phyloP scores from a whole-genome alignment of 1,140 invertebrate species.

The Solenopsis invicta region DNA sequence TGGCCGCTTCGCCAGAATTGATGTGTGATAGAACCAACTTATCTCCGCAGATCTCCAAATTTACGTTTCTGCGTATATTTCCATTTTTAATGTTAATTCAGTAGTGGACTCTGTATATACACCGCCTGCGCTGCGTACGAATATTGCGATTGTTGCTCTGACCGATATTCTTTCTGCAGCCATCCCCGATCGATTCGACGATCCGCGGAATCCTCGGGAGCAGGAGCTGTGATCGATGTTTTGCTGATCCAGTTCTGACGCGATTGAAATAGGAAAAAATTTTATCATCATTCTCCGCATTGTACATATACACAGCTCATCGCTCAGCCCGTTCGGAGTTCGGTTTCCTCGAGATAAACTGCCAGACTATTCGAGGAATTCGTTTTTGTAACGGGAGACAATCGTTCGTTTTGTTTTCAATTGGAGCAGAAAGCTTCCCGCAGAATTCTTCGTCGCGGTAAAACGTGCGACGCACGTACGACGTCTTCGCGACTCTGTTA shows the following conservation, averaged over 20 bases:
- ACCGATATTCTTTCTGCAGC: slow-evolving; percentile 54
- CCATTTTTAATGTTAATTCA: slow-evolving; percentile 67
- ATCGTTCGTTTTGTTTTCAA: background rate
- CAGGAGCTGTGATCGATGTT: background rate
- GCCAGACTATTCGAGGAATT: background rate
- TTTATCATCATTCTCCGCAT: background rate
- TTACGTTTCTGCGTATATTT: slow-evolving; percentile 66
- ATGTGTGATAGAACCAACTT: slow-evolving; percentile 66
- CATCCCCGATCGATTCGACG: slow-evolving; percentile 36
- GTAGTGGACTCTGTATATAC: slow-evolving; percentile 70
- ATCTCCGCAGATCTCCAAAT: slow-evolving; percentile 67
- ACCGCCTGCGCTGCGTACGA: slow-evolving; percentile 72
- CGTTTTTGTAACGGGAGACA: background rate
- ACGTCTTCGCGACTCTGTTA: background rate
- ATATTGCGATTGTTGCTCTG: slow-evolving; percentile 61
- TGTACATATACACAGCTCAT: slow-evolving; percentile 29
- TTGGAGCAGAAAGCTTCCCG: background rate
- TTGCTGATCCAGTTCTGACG: background rate
- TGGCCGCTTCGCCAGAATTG: slow-evolving; percentile 53
- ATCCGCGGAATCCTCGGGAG: background rate
- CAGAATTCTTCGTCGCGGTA: background rate
- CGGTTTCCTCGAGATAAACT: background rate
- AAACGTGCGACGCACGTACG: background rate
- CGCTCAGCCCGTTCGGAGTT: background rate
- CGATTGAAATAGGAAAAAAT: background rate